Base-by-base conservation (phyloP, 1,140 invertebrate species). In the Bombus superbus region DNA sequence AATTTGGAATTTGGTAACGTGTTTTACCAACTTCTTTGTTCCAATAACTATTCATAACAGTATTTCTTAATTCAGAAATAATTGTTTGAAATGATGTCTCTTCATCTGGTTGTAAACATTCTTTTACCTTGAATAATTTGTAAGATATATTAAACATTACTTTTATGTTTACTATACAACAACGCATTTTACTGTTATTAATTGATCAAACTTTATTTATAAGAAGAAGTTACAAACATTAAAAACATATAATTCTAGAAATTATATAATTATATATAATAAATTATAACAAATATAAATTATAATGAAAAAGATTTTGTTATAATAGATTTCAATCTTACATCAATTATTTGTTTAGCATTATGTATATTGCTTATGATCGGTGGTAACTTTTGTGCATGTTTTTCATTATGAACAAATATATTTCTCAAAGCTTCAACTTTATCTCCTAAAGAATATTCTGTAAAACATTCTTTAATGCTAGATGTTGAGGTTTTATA, bases 11-110 rank as follows among this genome's bases (percentile, higher is more conserved):
- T 59, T 86, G 78, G 66, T 89, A 86, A 42, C 71, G 77, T 18
- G 84, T 82, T 86, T 89, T 91, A 40, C 91, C 91, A 71, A 92
- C 44, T 90, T 92, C 90, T 68, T 90, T 88, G 35, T 86, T 89
- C 89, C 91, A 88, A 73, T 89, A 91, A 13, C 77, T 85, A 66
- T 89, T 92, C 83, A 88, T 91, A 13, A 91, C 82, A 44, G 91
- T 91, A 69, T 89, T 85, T 85, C 47, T 90, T 32, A 93, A 82
- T 73, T 93, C 90, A 13, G 64, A 66, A n/a, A 91, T 85, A n/a
- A 93, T 78, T 40, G 35, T 77, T 89, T 92, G 89, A 85, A 91
- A 92, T 38, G 40, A 32, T 38, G 88, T 80, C 32, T 64, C 71
- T 59, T 59, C 15, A 75, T 87, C 28, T 77, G 72, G 66, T 64